These are phyloP conservation scores for Syrrhaptes paradoxus DNA, from an alignment of 2,113 vertebrate species.

Conservation along the genomic window DNA sequence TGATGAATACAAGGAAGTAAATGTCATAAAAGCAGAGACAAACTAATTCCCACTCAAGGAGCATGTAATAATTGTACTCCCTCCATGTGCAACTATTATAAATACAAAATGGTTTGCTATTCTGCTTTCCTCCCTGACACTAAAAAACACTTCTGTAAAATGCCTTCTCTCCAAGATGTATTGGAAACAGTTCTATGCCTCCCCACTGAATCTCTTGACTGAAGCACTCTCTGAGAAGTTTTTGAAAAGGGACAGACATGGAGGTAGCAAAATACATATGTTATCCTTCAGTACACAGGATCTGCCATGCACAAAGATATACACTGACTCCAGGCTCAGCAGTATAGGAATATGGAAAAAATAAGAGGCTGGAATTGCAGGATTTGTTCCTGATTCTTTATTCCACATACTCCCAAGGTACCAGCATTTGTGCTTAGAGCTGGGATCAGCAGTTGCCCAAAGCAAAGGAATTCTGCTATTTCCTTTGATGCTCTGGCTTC, in stretches of 20 bases:
- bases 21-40: not conserved
- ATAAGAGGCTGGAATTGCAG: not conserved
- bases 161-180: not conserved
- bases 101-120: not conserved
- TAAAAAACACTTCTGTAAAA: not conserved
- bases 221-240: not conserved
- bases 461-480: not conserved
- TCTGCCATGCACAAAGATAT: not conserved
- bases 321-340: not conserved
- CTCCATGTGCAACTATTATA: not conserved
- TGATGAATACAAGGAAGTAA: not conserved
- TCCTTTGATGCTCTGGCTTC: not conserved
- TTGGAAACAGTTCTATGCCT: not conserved
- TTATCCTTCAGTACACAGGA: not conserved
- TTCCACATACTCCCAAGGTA: not conserved
- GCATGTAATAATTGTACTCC: not conserved
- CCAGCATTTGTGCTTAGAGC: not conserved
- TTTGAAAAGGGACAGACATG: not conserved
- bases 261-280: not conserved
- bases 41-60: not conserved
- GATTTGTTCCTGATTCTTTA: not conserved
- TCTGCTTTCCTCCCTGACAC: not conserved
- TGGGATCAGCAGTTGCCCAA: not conserved
- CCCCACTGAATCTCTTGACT: not conserved
- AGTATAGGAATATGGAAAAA: not conserved